Conservation (phyloP, 2,113 vertebrate genomes). For the Acanthochromis polyacanthus region DNA sequence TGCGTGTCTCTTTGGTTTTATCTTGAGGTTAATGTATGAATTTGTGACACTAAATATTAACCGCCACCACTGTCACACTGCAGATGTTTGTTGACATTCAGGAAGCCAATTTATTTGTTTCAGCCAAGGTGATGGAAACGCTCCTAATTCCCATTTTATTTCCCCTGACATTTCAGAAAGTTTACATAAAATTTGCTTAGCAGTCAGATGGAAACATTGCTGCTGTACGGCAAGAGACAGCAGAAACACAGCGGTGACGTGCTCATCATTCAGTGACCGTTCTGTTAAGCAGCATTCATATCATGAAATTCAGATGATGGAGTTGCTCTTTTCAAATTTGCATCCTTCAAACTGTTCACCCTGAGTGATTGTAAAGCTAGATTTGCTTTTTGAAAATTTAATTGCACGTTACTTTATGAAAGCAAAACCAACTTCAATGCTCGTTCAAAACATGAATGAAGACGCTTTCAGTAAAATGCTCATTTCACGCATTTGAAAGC, state of each 20-base stretch:
- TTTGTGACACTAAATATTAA: slow-evolving; percentile 5
- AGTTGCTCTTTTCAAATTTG: slow-evolving; percentile 26
- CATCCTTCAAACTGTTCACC: slow-evolving; percentile 1
- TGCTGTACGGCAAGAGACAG: slow-evolving; percentile 2
- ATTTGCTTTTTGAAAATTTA: slow-evolving; percentile 13
- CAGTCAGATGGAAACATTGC: slow-evolving; percentile 10
- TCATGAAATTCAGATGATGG: slow-evolving; percentile 23
- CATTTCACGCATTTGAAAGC: neutral
- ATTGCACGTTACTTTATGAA: slow-evolving; percentile 1
- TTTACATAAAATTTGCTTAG: slow-evolving; percentile 40
- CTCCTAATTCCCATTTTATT: slow-evolving; percentile 49
- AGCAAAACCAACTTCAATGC: neutral
- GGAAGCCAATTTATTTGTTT: slow-evolving; percentile 51
- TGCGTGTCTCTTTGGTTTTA: slow-evolving; percentile 28
- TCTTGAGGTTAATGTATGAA: slow-evolving; percentile 42
- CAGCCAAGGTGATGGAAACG: slow-evolving; percentile 31
- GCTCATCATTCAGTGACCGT: slow-evolving; percentile 19
- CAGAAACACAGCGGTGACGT: neutral
- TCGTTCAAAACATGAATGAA: neutral
- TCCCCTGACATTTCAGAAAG: slow-evolving; percentile 52
- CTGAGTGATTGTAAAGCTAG: neutral
- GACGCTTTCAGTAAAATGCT: neutral
- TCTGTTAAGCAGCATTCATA: neutral
- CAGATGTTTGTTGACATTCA: slow-evolving; percentile 63
- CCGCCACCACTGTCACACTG: neutral